Percentiles rank a stretch among this genome's conserved stretches.
Evolutionary conservation across 2,888 invertebrate species (phyloP).

Genomic region (Xylota sylvarum): DNA sequence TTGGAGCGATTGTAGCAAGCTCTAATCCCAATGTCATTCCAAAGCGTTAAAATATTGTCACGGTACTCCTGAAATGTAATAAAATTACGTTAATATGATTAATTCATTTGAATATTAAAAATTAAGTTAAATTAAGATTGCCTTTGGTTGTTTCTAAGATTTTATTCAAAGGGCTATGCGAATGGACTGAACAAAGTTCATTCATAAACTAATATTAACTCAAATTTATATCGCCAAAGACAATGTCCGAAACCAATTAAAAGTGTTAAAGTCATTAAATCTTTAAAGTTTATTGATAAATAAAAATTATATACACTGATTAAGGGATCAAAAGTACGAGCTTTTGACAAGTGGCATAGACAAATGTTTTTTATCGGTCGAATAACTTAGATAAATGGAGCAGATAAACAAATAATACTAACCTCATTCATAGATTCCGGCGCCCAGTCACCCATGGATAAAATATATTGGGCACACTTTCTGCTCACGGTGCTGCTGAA

Average conservation of each 20-base stretch:
- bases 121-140: neutral
- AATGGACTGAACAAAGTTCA: neutral
- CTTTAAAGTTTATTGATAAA: slow-evolving; percentile 15
- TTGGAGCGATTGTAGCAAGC: slow-evolving; percentile 89
- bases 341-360: slow-evolving; percentile 66
- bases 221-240: neutral
- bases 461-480: slow-evolving; percentile 85
- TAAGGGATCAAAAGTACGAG: slow-evolving; percentile 20
- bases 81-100: slow-evolving; percentile 18
- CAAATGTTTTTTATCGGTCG: slow-evolving; percentile 57
- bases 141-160: neutral
- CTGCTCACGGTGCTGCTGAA: slow-evolving; percentile 85
- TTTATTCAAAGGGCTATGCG: neutral
- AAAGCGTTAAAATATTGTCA: slow-evolving; percentile 88
- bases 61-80: slow-evolving; percentile 88
- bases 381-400: slow-evolving; percentile 70
- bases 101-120: neutral
- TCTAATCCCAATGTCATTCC: slow-evolving; percentile 90
- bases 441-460: slow-evolving; percentile 86
- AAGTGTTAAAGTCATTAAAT: neutral
- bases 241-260: slow-evolving; percentile 25
- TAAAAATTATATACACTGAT: slow-evolving; percentile 27
- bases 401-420: slow-evolving; percentile 80
- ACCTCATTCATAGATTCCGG: slow-evolving; percentile 87
- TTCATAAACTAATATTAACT: neutral